Conservation (phyloP, 1,140 invertebrate genomes). For the Metopolophium dirhodum region DNA sequence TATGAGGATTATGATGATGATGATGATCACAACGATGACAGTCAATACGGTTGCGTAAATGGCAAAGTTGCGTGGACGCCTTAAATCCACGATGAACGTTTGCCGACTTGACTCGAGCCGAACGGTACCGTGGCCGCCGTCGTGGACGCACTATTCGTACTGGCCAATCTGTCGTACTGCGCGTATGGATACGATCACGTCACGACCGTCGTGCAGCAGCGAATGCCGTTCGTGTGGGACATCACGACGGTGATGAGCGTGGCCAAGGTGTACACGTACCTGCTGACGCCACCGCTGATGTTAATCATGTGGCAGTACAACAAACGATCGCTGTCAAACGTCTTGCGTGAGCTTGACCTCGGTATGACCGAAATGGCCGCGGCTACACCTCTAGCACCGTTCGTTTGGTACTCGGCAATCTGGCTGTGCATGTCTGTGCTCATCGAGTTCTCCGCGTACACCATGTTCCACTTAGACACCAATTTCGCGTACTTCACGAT, state of each 20-base stretch:
- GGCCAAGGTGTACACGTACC: neutral
- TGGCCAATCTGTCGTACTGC: neutral
- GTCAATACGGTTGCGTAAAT: neutral
- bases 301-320: neutral
- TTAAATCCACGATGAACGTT: neutral
- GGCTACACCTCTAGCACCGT: neutral
- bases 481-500: neutral
- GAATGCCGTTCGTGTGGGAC: neutral
- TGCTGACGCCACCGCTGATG: neutral
- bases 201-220: neutral
- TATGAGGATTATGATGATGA: too few relatives aligned
- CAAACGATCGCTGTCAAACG: neutral
- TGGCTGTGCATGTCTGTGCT: neutral
- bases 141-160: neutral
- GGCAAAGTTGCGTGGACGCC: neutral
- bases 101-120: neutral
- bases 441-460: neutral
- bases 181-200: neutral
- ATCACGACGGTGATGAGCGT: conserved; percentile 1
- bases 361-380: too few relatives aligned
- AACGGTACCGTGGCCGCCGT: neutral
- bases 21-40: too few relatives aligned
- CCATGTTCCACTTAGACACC: neutral
- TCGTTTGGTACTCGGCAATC: neutral
- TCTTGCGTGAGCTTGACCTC: rapidly evolving